Conservation (phyloP, 2,113 vertebrate genomes). For the Coryphaenoides rupestris region DNA sequence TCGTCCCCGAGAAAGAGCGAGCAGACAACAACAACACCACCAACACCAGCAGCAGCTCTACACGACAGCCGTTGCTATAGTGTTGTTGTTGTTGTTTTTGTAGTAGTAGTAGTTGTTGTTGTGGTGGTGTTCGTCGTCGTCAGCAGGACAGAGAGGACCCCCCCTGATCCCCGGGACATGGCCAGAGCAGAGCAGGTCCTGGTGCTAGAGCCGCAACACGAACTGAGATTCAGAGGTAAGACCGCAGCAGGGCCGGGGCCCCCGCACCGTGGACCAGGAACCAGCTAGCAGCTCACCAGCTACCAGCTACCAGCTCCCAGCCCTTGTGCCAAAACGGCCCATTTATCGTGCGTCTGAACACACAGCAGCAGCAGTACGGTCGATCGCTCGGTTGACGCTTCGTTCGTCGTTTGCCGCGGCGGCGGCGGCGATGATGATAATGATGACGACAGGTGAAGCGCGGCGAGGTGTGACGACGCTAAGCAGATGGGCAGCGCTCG, state of each 20-base stretch:
- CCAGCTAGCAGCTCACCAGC: background rate
- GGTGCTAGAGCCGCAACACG: constrained; percentile 83
- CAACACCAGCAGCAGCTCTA: background rate
- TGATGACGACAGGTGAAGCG: constrained; percentile 34
- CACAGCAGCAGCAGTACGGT: no score
- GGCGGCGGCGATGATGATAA: no score
- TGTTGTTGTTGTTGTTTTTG: no score
- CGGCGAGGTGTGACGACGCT: constrained; percentile 36
- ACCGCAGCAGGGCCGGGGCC: constrained; percentile 33
- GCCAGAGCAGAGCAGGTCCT: constrained; percentile 86
- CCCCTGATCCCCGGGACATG: constrained; percentile 74
- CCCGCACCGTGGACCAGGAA: background rate
- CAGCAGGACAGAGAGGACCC: constrained; percentile 33
- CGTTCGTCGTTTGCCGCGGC: constrained; percentile 10
- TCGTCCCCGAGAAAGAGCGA: no score
- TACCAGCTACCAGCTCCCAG: background rate
- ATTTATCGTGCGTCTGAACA: background rate
- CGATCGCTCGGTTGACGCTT: no score
- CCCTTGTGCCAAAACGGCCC: background rate
- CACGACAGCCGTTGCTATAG: no score
- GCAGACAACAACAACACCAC: no score
- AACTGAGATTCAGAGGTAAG: constrained; percentile 88
- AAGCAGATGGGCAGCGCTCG: constrained; percentile 26
- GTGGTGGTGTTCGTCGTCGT: constrained; percentile 38
- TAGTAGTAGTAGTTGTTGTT: no score